These are phyloP conservation scores for Puma concolor DNA, from an alignment of 2,113 vertebrate species.

Conservation along the genomic window DNA sequence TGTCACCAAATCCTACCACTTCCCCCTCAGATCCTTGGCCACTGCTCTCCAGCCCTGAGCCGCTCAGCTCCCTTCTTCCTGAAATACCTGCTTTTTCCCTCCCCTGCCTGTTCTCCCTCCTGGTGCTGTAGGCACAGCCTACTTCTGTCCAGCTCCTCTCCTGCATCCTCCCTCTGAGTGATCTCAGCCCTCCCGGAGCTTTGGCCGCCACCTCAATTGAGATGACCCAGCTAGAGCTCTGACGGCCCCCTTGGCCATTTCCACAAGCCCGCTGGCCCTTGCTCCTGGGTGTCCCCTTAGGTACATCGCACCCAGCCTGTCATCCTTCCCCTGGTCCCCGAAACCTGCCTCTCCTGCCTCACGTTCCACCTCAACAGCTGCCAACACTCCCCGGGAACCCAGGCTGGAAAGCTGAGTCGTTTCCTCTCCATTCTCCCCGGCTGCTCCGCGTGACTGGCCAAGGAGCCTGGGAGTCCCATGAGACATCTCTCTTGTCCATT, in stretches of 20 bases:
- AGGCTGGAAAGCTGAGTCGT: background rate
- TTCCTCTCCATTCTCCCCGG: background rate
- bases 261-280: background rate
- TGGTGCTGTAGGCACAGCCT: background rate
- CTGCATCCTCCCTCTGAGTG: background rate
- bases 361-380: fast-evolving
- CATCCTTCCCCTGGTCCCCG: fast-evolving
- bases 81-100: background rate
- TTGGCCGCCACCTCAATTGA: background rate
- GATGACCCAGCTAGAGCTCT: background rate
- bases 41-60: background rate
- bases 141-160: background rate
- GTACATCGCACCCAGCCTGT: background rate
- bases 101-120: background rate
- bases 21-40: background rate
- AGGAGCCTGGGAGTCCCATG: background rate
- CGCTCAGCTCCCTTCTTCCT: background rate
- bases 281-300: background rate
- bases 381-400: background rate
- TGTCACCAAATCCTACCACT: background rate
- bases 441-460: background rate
- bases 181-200: background rate
- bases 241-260: background rate
- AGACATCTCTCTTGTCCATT: background rate
- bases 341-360: background rate